Conservation (phyloP, 2,113 vertebrate species). For the Alligator sinensis region DNA sequence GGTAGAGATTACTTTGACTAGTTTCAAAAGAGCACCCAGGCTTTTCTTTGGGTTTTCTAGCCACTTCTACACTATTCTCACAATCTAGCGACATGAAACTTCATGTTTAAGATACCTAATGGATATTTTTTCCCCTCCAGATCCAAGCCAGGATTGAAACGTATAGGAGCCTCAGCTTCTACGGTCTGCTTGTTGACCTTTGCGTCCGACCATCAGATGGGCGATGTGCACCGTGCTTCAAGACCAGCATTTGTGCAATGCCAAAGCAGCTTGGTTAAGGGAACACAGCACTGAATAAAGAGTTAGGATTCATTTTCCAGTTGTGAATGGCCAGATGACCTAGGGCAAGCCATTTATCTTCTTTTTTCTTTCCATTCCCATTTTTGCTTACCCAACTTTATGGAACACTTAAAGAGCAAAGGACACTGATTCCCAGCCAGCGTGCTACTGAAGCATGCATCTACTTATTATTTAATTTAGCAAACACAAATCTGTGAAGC, state of each 20-base stretch:
- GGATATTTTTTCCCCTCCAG: background rate
- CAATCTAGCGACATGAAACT: too few relatives aligned
- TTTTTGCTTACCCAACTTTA: background rate
- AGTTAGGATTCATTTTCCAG: background rate
- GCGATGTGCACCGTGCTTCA: background rate
- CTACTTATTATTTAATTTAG: too few relatives aligned
- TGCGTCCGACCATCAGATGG: background rate
- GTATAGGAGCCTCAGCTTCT: background rate
- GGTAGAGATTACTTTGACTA: background rate
- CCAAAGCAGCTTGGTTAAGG: background rate
- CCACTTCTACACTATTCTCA: background rate
- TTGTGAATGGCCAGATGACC: background rate
- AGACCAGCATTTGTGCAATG: background rate
- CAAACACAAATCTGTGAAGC: too few relatives aligned
- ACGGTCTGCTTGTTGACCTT: background rate
- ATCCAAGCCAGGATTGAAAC: background rate
- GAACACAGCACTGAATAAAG: background rate
- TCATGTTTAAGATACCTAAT: too few relatives aligned
- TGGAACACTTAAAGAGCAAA: background rate
- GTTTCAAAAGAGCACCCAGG: background rate
- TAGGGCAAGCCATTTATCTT: background rate
- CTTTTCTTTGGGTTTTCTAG: background rate
- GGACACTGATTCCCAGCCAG: background rate
- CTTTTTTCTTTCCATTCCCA: accelerated
- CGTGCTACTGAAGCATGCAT: background rate